Evolutionary conservation across 2,797 vertebrate genomes (phyloP), one percentile per base, ranked within the genome.

Genomic region (Danionella dracula): DNA sequence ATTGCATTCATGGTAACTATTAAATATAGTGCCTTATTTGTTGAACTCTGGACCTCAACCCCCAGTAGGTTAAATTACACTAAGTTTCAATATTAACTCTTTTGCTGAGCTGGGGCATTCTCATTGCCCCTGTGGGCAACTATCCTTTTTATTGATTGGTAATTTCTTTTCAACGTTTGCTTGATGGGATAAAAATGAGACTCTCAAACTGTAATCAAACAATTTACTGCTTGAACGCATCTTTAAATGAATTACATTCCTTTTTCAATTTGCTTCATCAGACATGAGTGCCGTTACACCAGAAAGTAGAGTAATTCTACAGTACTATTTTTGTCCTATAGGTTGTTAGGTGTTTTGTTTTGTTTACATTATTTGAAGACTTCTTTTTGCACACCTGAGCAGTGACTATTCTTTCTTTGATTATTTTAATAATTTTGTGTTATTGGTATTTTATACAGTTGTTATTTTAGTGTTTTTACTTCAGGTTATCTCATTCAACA

Each of bases 221-320:
- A 66, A 66, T 66, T 66, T 66, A 56, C 41, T 31, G 63, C 51
- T 38, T 66, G 63, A 56, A 66, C 48, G 63, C 51, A 45, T 66
- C 21, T 57, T 38, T 41, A 48, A 66, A 66, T 48, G 63, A 66
- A 66, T 38, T 38, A 15, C 41, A 48, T 56, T 56, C 16, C 34
- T 48, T 56, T 56, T 59, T 66, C 53, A 56, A 56, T 66, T 66
- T 56, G 32, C 49, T 45, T 54, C 8, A 13, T 8, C 21, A 54
- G 40, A 54, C 49, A 54, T 27, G 50, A 66, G 42, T 56, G 41
- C 5, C 48, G 38, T 66, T 66, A 46, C 21, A 66, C 19, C 8
- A 55, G 16, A 51, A 41, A 63, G 8, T 15, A 2, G 37, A 16
- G 38, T 42, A n/a, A n/a, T 42, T 32, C 8, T 62, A 6, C 16